A percentile compares a stretch with the other conserved stretches of the same genome.
Evolutionary conservation across 1,140 invertebrate species (phyloP).

Genomic region (Sycobia sp.): DNA sequence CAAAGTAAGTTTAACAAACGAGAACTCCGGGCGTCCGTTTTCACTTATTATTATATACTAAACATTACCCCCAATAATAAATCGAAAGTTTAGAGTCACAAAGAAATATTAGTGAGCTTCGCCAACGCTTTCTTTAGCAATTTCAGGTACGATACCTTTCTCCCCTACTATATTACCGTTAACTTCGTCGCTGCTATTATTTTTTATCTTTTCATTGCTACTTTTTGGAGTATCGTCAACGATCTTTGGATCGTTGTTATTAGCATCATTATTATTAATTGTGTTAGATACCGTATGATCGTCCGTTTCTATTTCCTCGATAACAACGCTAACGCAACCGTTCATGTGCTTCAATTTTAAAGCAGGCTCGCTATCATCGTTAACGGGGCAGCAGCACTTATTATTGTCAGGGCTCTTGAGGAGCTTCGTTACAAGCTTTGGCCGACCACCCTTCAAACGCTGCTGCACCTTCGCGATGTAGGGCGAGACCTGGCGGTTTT

Average conservation of each 20-base stretch:
- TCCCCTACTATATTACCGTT: not conserved
- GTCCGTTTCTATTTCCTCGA: not conserved
- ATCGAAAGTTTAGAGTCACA: conserved; percentile 8
- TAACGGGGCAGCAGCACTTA: not conserved
- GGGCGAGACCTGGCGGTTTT: not conserved
- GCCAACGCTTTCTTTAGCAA: not conserved
- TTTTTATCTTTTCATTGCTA: conserved; percentile 20
- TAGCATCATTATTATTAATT: conserved; percentile 33
- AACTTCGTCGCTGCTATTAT: conserved; percentile 2
- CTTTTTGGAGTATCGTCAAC: conserved; percentile 30
- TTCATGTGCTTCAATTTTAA: conserved; percentile 43
- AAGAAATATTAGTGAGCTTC: conserved; percentile 7
- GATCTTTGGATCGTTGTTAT: conserved; percentile 38
- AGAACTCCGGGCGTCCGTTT: not conserved
- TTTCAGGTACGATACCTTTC: not conserved
- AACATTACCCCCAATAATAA: not conserved
- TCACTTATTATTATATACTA: not conserved
- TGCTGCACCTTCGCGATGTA: conserved; percentile 22
- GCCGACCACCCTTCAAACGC: not conserved
- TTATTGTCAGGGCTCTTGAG: not conserved
- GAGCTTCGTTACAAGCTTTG: not conserved
- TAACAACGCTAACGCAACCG: not conserved
- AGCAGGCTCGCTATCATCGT: conserved; percentile 26
- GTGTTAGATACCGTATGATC: not conserved
- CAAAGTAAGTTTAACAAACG: not conserved